phyloP scores from a whole-genome alignment of 2,888 invertebrate species.

The Rugalucina vietnamica region DNA sequence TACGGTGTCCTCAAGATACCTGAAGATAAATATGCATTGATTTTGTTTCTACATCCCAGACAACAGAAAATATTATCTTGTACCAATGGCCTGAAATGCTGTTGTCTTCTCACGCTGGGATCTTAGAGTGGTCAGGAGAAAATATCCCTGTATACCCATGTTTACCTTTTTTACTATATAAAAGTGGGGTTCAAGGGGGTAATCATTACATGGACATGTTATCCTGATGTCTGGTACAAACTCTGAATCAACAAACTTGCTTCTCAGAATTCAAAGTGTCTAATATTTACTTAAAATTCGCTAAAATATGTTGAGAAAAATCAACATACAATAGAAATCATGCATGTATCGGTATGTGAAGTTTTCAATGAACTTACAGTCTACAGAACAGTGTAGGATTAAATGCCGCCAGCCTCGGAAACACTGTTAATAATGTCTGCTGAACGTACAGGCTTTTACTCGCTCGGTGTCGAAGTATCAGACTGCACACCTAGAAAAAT shows the following conservation, averaged over 20 bases:
- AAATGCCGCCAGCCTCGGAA: conserved; percentile 97
- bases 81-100: conserved; percentile 96
- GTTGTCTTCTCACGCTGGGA: conserved; percentile 91
- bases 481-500: conserved; percentile 84
- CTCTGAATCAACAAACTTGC: too few relatives aligned
- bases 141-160: conserved; percentile 87
- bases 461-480: conserved; percentile 90
- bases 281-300: too few relatives aligned
- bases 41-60: conserved; percentile 91
- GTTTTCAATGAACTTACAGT: conserved; percentile 66
- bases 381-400: conserved; percentile 90
- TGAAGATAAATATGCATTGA: too few relatives aligned
- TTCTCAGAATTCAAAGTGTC: too few relatives aligned
- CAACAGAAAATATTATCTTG: conserved; percentile 92
- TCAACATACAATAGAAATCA: too few relatives aligned
- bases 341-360: too few relatives aligned
- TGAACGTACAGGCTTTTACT: conserved; percentile 93
- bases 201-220: too few relatives aligned
- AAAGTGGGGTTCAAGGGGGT: too few relatives aligned
- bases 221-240: too few relatives aligned
- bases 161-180: too few relatives aligned
- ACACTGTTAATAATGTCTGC: conserved; percentile 92
- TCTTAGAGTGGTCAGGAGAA: conserved; percentile 89
- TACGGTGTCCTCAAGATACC: conserved; percentile 86
- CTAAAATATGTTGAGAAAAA: too few relatives aligned